Conservation (phyloP, 2,888 invertebrate species). For the Willowsia nigromaculata region DNA sequence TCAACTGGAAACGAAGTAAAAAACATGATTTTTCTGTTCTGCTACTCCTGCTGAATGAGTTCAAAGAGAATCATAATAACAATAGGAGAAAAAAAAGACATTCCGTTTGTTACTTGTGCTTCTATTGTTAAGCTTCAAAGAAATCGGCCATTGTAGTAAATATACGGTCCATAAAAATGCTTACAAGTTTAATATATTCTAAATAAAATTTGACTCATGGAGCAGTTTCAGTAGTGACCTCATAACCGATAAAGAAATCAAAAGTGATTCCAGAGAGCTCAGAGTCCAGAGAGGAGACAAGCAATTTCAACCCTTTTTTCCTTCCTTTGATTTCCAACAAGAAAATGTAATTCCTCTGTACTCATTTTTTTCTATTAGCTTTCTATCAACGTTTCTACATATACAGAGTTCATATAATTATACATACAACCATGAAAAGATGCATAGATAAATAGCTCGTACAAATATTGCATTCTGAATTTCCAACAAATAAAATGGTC, state of each 20-base stretch:
- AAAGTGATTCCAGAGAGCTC: neutral
- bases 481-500: neutral
- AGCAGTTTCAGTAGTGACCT: neutral
- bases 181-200: neutral
- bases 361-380: neutral
- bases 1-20: too few species aligned
- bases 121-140: neutral
- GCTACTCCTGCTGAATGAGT: neutral
- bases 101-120: neutral
- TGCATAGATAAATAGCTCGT: neutral
- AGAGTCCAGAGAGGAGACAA: neutral
- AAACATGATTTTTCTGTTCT: neutral
- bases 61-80: neutral
- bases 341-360: neutral
- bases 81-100: neutral
- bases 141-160: neutral
- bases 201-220: neutral
- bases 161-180: neutral
- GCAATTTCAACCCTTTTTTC: constrained; percentile 2
- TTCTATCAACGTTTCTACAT: too few species aligned
- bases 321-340: neutral
- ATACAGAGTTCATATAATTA: too few species aligned
- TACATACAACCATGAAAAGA: too few species aligned
- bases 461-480: too few species aligned
- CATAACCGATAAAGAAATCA: constrained; percentile 4